Conservation (phyloP, 2,113 vertebrate species). For the Rhagologus leucostigma region DNA sequence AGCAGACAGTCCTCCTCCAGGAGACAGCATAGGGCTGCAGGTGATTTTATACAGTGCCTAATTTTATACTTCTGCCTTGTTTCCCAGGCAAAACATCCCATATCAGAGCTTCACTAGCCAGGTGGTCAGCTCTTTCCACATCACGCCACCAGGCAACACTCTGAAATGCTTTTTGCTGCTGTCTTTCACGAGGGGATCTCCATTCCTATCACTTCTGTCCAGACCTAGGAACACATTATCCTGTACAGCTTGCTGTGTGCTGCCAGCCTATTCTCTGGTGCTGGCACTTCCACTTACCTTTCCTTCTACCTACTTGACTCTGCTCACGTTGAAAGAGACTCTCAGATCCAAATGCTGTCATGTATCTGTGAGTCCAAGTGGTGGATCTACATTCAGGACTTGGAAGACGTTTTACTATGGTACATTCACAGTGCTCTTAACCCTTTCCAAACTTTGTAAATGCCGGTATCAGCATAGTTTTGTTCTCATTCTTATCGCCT, state of each 20-base stretch:
- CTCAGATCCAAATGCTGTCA: background rate
- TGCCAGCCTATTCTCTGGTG: background rate
- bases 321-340: background rate
- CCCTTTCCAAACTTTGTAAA: background rate
- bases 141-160: background rate
- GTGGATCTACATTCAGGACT: background rate
- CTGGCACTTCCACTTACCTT: background rate
- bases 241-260: background rate
- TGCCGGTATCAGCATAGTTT: background rate
- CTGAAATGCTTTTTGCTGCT: background rate
- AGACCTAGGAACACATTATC: background rate
- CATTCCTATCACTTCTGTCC: background rate
- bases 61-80: background rate
- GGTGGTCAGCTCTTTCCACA: background rate
- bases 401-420: background rate
- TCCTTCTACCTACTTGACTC: background rate
- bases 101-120: background rate
- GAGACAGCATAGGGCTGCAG: background rate
- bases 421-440: background rate
- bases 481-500: background rate
- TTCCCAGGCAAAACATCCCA: background rate
- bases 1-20: background rate
- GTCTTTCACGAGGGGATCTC: background rate
- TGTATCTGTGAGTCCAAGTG: background rate
- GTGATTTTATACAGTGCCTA: no score